Conservation (phyloP, 1,140 invertebrate genomes). For the Dermatophagoides farinae region DNA sequence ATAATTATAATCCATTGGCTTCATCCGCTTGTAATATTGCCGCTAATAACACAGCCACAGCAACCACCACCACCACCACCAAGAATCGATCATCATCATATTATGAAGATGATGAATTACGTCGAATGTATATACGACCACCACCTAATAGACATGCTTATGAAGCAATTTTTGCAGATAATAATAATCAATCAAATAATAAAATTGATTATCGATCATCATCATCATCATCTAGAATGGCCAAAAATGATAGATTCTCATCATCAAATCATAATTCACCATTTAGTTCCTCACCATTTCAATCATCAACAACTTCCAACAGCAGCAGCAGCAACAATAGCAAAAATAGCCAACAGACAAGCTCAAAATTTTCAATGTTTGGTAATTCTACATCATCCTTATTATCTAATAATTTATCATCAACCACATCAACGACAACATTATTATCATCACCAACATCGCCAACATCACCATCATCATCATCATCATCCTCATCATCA, state of each 20-base stretch:
- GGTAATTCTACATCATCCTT: no score
- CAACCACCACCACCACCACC: background rate
- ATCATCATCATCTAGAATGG: no score
- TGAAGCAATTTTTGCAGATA: background rate
- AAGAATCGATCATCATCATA: slow-evolving; percentile 23
- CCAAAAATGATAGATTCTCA: background rate
- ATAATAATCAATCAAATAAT: background rate
- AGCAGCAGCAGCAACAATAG: no score
- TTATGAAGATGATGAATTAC: slow-evolving; percentile 39
- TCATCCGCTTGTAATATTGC: no score
- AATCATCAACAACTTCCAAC: no score
- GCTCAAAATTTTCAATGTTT: no score
- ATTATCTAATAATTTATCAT: no score
- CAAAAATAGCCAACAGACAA: no score
- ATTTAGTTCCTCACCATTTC: background rate
- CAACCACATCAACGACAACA: no score
- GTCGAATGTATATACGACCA: slow-evolving; percentile 43
- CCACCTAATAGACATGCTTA: slow-evolving; percentile 37
- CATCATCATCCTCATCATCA: no score
- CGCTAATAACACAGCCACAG: background rate
- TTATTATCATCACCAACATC: no score
- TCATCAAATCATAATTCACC: background rate
- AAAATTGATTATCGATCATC: background rate
- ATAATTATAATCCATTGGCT: background rate
- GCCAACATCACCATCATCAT: no score